Evolutionary conservation across 92 coral and sea anemone genomes (phyloP).

Genomic region (Desmophyllum pertusum): DNA sequence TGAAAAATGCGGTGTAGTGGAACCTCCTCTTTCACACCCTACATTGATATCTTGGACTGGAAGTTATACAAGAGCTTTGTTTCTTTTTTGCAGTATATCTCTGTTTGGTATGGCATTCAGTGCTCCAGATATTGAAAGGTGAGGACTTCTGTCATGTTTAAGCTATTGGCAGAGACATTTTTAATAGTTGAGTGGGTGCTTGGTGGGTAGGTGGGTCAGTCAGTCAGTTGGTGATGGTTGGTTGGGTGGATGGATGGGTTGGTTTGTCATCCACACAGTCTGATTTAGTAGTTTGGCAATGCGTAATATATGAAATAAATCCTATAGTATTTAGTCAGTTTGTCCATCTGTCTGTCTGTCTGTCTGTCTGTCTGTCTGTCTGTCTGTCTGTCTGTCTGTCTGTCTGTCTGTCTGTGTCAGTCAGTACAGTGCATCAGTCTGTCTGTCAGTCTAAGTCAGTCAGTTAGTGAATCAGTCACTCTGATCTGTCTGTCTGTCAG

Average conservation of each 20-base stretch:
- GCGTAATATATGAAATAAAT: too few relatives aligned
- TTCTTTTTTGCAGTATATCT: conserved; percentile 71
- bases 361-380: background rate
- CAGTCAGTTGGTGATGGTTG: background rate
- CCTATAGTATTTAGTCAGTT: too few relatives aligned
- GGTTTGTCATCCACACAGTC: background rate
- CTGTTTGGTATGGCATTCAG: conserved; percentile 99
- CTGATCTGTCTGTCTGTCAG: too few relatives aligned
- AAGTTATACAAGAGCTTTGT: background rate
- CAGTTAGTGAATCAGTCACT: background rate
- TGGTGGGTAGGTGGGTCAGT: background rate
- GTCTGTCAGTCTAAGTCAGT: background rate
- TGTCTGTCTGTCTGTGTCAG: background rate
- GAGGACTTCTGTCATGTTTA: background rate
- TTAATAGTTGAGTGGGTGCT: background rate
- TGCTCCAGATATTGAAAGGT: conserved; percentile 97
- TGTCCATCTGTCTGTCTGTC: too few relatives aligned
- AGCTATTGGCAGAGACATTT: background rate
- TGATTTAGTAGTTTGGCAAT: background rate
- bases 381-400: background rate
- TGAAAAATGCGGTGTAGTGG: too few relatives aligned
- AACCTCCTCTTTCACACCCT: too few relatives aligned
- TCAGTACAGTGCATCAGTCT: background rate
- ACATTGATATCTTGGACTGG: background rate
- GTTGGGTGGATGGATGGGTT: background rate